Percentiles rank a stretch among this genome's conserved stretches.
These are phyloP conservation scores for Eurypyga helias DNA, from an alignment of 2,113 vertebrate genomes.

Conservation along the genomic window DNA sequence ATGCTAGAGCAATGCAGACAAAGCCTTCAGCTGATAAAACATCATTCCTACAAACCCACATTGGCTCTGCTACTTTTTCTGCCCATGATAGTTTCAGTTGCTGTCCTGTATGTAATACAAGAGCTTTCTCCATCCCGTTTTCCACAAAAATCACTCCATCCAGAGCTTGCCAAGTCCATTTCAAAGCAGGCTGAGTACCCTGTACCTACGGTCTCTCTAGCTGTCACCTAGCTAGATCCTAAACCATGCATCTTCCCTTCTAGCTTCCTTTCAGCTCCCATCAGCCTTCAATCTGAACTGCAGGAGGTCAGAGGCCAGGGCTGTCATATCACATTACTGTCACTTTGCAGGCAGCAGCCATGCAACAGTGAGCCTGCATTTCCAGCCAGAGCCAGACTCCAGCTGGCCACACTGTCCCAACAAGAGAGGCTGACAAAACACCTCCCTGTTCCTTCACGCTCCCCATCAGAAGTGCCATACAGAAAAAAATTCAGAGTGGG, in stretches of 20 bases:
- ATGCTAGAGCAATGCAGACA: not conserved
- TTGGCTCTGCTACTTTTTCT: not conserved
- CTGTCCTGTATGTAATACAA: not conserved
- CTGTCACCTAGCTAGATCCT: not conserved
- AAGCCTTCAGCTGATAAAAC: not conserved
- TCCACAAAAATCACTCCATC: not conserved
- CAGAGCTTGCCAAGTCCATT: not conserved
- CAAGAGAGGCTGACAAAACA: not conserved
- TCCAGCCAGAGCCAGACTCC: not conserved
- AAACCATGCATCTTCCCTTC: rapidly evolving
- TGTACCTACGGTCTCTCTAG: not conserved
- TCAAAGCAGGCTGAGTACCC: not conserved
- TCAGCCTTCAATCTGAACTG: not conserved
- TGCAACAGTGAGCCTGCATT: not conserved
- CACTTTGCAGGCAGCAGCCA: not conserved
- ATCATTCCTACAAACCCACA: not conserved
- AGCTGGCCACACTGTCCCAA: rapidly evolving
- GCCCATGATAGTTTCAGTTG: not conserved
- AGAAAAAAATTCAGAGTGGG: not conserved
- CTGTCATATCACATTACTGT: not conserved
- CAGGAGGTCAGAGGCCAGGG: not conserved
- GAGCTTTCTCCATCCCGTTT: not conserved
- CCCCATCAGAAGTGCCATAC: rapidly evolving
- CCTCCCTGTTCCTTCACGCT: rapidly evolving
- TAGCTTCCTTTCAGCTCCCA: not conserved